Evolutionary conservation across 2,888 invertebrate genomes (phyloP).

Genomic region (Malacosoma neustria): DNA sequence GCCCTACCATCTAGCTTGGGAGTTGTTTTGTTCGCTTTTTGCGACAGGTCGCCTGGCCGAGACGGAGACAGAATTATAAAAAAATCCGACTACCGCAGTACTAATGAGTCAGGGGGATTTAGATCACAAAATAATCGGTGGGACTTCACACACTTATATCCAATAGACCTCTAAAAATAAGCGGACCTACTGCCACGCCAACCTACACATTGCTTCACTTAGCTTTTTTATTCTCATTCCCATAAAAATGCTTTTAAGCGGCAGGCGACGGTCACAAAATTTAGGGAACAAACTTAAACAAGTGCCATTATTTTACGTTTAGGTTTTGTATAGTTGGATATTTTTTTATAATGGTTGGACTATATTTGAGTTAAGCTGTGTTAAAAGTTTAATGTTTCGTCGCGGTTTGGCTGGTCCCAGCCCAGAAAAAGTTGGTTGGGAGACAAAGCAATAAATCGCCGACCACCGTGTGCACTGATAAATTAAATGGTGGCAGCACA

Average conservation of each 20-base stretch:
- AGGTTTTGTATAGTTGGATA: neutral
- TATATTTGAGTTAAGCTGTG: neutral
- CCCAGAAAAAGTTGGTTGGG: constrained; percentile 17
- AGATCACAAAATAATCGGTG: too few species aligned
- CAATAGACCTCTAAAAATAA: too few species aligned
- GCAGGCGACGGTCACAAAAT: neutral
- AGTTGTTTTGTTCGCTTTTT: too few species aligned
- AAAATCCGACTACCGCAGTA: too few species aligned
- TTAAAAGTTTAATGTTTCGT: neutral
- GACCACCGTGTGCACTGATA: constrained; percentile 15
- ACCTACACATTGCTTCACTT: too few species aligned
- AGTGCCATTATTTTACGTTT: neutral
- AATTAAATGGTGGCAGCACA: constrained; percentile 32
- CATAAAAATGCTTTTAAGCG: neutral
- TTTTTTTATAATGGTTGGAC: too few species aligned
- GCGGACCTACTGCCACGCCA: too few species aligned
- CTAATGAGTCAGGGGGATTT: too few species aligned
- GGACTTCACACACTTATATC: too few species aligned
- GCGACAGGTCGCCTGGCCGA: too few species aligned
- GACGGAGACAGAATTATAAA: too few species aligned
- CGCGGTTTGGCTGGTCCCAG: constrained; percentile 1
- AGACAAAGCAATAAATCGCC: constrained; percentile 19
- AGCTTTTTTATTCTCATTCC: neutral
- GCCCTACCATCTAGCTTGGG: too few species aligned
- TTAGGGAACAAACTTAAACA: neutral